Conservation (phyloP, 2,113 vertebrate genomes). For the Chinchilla lanigera region DNA sequence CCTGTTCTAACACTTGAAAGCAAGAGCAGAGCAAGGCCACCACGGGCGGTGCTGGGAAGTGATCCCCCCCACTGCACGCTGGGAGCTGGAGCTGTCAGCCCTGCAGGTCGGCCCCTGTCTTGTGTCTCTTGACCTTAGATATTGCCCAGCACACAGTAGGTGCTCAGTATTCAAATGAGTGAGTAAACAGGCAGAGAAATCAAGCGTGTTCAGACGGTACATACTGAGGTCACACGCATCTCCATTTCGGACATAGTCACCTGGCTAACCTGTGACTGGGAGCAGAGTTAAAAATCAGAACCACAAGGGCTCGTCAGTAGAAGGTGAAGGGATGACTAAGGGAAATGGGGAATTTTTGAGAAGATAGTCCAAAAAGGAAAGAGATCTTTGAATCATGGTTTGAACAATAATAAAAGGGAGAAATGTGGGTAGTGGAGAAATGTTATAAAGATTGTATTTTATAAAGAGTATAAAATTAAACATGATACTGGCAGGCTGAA, state of each 20-base stretch:
- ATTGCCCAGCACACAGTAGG: background rate
- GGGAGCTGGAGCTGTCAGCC: background rate
- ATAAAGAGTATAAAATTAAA: constrained; percentile 44
- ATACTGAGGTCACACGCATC: background rate
- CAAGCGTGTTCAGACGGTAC: background rate
- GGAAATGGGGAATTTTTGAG: background rate
- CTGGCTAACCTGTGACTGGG: background rate
- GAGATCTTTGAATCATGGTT: background rate
- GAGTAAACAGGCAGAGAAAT: background rate
- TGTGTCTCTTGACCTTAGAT: background rate
- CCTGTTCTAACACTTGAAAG: background rate
- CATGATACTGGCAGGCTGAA: background rate
- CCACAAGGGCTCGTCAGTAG: background rate
- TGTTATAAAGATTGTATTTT: background rate
- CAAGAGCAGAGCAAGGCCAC: accelerated
- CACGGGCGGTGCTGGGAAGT: background rate
- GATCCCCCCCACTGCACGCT: background rate
- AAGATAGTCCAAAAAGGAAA: background rate
- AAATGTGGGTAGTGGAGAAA: background rate
- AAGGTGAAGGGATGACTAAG: background rate
- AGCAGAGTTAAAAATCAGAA: constrained; percentile 28
- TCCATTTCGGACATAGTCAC: background rate
- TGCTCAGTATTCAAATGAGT: background rate
- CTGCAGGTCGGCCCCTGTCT: background rate
- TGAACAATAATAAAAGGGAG: constrained; percentile 23